Base-by-base conservation (phyloP, 2,797 vertebrate genomes). In the Megaceryle alcyon region DNA sequence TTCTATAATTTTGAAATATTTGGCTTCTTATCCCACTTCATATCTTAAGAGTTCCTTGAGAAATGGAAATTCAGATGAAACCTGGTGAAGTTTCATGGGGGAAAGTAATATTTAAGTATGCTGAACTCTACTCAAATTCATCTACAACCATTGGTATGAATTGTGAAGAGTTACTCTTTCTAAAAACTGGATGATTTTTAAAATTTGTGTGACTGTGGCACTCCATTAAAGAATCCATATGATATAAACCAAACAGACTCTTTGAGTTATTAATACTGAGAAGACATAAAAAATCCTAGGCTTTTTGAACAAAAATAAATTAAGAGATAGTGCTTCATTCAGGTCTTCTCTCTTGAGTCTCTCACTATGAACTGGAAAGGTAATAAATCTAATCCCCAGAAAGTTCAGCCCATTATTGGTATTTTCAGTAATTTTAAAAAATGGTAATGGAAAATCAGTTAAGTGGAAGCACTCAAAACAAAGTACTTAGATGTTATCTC, bases 351-450 rank as follows among this genome's bases (percentile, higher is more conserved):
- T 81, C 54, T 25, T 25, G 9, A 89, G 21, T 57, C 9, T 53
- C 19, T 86, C 49, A 68, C 7, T 31, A 35, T 9, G 31, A 70
- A 44, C 86, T 63, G 22, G 46, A 75, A 83, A 88, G 39, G 33
- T 82, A 69, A 78, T 29, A 82, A 86, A 70, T 88, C 46, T 53
- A 75, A 76, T 48, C 11, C 35, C 39, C 79, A 41, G 57, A 85
- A 95, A 81, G 25, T 84, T 63, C 25, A 87, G 72, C 4, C 4
- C 18, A 18, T 66, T 77, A 61, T 60, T 84, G 15, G 6, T 70
- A 84, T 70, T 92, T 91, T 87, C 66, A 86, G 56, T 63, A 75
- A 90, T 90, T 91, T 82, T 88, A 73, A 71, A 94, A 90, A 91
- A 91, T 53, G 13, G 10, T 61, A 75, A 35, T 86, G 46, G 83